Percentiles rank a stretch among this genome's conserved stretches.
Evolutionary conservation across 2,113 vertebrate genomes (phyloP).

Genomic region (Bos taurus): DNA sequence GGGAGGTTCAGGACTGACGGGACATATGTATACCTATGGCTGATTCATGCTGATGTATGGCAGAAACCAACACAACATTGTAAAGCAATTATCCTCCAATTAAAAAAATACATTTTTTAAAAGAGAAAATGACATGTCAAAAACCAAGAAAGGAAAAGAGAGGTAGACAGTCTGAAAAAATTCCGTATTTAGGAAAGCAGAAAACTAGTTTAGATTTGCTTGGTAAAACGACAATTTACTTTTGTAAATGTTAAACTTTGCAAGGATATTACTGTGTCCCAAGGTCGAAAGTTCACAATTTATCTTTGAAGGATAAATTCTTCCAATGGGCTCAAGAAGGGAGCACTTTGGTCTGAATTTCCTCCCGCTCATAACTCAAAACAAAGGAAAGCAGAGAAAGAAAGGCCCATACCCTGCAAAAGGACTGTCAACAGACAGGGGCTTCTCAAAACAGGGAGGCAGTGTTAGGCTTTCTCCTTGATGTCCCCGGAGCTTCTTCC

Average conservation of each 20-base stretch:
- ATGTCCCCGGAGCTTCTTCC: neutral
- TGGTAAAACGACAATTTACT: neutral
- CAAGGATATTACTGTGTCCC: neutral
- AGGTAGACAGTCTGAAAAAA: neutral
- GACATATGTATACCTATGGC: neutral
- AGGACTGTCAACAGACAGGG: neutral
- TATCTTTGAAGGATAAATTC: conserved; percentile 15
- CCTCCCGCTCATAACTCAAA: neutral
- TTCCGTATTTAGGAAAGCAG: neutral
- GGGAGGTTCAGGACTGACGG: neutral
- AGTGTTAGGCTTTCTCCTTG: neutral
- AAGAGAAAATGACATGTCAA: neutral
- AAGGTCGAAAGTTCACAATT: neutral
- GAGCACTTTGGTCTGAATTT: neutral
- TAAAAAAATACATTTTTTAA: neutral
- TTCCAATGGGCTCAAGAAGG: neutral
- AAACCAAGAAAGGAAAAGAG: neutral
- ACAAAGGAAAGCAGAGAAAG: neutral
- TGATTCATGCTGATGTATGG: neutral
- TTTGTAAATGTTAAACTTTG: neutral
- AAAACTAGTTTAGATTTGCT: neutral
- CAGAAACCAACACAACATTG: neutral
- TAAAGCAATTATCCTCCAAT: neutral
- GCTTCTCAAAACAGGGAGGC: neutral
- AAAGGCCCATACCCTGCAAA: neutral